Evolutionary conservation across 2,113 vertebrate species (phyloP).

Genomic region (Casuarius casuarius): DNA sequence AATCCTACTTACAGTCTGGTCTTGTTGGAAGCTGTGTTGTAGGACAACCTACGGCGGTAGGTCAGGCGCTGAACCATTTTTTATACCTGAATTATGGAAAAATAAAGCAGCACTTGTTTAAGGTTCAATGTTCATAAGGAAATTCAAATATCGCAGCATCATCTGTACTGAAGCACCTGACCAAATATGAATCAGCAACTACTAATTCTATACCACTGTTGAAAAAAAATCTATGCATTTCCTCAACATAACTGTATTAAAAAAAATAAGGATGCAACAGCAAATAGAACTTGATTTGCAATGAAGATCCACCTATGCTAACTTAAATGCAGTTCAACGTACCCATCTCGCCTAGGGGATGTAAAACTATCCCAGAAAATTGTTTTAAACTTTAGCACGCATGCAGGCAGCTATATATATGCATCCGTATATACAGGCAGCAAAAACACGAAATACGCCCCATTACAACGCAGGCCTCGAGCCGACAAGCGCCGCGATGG

Average conservation of each 20-base stretch:
- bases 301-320: fast-evolving
- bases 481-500: no score
- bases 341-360: fast-evolving
- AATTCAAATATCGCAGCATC: fast-evolving
- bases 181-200: background rate
- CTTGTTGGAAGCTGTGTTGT: constrained; percentile 98
- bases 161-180: background rate
- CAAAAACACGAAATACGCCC: no score
- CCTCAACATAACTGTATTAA: fast-evolving
- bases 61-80: constrained; percentile 97
- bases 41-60: constrained; percentile 98
- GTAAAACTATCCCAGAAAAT: fast-evolving
- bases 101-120: background rate
- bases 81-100: constrained; percentile 61
- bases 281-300: fast-evolving
- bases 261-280: fast-evolving
- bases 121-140: fast-evolving
- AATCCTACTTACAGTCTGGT: constrained; percentile 90
- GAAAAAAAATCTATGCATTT: background rate
- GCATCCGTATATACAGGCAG: no score
- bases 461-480: no score
- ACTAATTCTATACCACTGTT: fast-evolving
- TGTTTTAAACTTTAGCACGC: background rate
- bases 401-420: background rate
- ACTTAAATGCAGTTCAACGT: fast-evolving